Evolutionary conservation across 2,113 vertebrate species (phyloP), one percentile per base, ranked within the genome.

Genomic region (Amia ocellicauda): DNA sequence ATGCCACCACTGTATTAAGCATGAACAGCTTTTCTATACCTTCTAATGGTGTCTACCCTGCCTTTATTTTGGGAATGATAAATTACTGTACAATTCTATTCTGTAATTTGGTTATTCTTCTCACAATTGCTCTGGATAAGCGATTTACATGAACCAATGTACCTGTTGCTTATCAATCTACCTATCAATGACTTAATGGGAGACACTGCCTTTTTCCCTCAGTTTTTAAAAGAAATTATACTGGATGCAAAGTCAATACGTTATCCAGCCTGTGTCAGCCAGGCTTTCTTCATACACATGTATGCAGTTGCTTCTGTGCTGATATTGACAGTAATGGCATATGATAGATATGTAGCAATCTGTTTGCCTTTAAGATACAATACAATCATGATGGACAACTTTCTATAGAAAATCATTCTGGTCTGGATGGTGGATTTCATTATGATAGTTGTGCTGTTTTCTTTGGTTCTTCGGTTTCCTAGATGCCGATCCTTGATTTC

Each of bases 281-380:
- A 89, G 28, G 88, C 86, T 4, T 89, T 90, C 54, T 88, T 82
- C 3, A 78, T 89, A 29, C 87, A 90, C 24, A 63, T 88, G 3
- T 89, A 88, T 26, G 84, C 64, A 0, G 22, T n/a, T 0, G 79
- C 71, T 4, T 9, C 62, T 9, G 74, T 84, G 42, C 74, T 83
- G 11, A 78, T 77, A 50, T 69, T 90, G 36, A 60, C 55, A 19
- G 82, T 72, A 2, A 89, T 89, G 87, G 84, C 88, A 0, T 89
- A 89, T n/a, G 88, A 90, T 28, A 66, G 87, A 69, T 89, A 86
- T 60, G 66, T 88, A 2, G 88, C 88, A 5, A 89, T 90, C 62
- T 90, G 86, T 36, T 62, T 16, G 4, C 87, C 88, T 17, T 68
- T 90, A 72, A 83, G 73, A 41, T 89, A 89, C 73, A 80, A 61